A percentile compares a stretch with the other conserved stretches of the same genome.
Evolutionary conservation across 2,113 vertebrate species (phyloP).

Genomic region (Rhinolophus sinicus): DNA sequence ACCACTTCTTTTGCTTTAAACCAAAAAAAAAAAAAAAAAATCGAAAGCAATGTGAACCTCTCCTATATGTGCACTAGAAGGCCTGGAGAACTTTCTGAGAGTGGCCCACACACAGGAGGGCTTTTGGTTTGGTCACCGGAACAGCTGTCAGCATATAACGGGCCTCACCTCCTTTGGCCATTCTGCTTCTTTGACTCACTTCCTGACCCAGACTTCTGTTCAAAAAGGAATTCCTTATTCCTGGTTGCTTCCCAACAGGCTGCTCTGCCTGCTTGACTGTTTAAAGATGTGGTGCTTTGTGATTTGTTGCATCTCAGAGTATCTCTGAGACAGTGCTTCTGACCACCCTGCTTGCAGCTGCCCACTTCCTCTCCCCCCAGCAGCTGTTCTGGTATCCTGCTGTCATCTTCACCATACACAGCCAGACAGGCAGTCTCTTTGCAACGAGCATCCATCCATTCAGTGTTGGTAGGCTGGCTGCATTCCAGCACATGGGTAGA

Average conservation of each 20-base stretch:
- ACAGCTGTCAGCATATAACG: background rate
- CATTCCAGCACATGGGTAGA: background rate
- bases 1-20: background rate
- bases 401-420: background rate
- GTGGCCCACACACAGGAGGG: background rate
- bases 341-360: constrained; percentile 35
- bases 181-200: background rate
- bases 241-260: background rate
- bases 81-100: background rate
- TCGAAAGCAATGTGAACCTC: background rate
- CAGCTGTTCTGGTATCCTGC: constrained; percentile 14
- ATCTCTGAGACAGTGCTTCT: constrained; percentile 38
- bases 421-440: constrained; percentile 21
- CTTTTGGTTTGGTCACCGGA: background rate
- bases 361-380: background rate
- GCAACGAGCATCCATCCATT: background rate
- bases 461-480: constrained; percentile 34
- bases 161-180: background rate
- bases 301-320: background rate
- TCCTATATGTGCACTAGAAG: background rate
- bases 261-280: background rate
- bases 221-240: background rate
- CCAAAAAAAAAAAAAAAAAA: background rate
- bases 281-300: background rate
- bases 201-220: constrained; percentile 6